phyloP scores from a whole-genome alignment of 2,888 invertebrate genomes.

The Amphimallon solstitiale region DNA sequence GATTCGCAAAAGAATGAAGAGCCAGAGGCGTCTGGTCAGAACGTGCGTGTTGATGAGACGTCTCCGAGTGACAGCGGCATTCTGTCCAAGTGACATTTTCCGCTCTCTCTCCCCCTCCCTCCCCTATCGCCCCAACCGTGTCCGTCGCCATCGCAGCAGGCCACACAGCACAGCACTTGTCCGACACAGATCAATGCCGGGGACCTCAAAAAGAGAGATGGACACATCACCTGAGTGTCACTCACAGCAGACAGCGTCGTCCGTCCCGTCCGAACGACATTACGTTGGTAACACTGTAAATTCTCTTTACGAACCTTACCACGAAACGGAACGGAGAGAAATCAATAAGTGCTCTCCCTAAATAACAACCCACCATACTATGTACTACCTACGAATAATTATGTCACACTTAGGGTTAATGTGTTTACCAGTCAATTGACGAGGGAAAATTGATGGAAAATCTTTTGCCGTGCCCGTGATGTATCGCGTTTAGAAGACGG shows the following conservation, averaged over 20 bases:
- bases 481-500: not conserved
- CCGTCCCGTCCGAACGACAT: conserved; percentile 16
- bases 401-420: conserved; percentile 33
- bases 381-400: conserved; percentile 30
- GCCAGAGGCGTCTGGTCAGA: conserved; percentile 46
- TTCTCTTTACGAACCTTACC: conserved; percentile 19
- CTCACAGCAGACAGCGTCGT: conserved; percentile 38
- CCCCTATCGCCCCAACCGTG: conserved; percentile 32
- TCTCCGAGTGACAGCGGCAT: conserved; percentile 48
- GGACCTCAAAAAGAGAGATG: conserved; percentile 41
- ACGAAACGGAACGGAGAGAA: conserved; percentile 21
- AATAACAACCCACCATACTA: conserved; percentile 16
- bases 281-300: conserved; percentile 29
- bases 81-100: conserved; percentile 48
- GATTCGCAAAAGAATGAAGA: conserved; percentile 39
- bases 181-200: conserved; percentile 48
- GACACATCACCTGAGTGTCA: conserved; percentile 49
- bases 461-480: conserved; percentile 16
- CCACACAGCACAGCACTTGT: conserved; percentile 38
- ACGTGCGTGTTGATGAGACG: conserved; percentile 52
- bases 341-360: conserved; percentile 22
- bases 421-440: conserved; percentile 33
- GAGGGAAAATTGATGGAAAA: conserved; percentile 32
- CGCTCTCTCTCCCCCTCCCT: conserved; percentile 41
- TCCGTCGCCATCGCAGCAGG: conserved; percentile 26